Conservation (phyloP, 2,797 vertebrate genomes). For the Myotis planiceps region DNA sequence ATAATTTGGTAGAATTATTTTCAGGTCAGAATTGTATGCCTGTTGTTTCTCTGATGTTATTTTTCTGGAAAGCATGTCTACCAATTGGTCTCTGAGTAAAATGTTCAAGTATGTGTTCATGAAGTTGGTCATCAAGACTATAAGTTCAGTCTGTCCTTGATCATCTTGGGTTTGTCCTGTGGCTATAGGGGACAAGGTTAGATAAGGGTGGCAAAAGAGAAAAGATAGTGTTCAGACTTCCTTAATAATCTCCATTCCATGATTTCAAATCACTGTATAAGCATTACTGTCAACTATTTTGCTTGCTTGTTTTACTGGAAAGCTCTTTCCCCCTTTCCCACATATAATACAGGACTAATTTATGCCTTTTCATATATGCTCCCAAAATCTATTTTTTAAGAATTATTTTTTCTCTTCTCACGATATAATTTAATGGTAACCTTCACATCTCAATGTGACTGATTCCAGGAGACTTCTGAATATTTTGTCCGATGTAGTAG, state of each 20-base stretch:
- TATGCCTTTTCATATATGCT: background rate
- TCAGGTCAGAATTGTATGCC: background rate
- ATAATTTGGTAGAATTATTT: background rate
- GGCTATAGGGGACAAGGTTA: accelerated
- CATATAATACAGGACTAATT: background rate
- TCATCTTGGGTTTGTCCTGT: background rate
- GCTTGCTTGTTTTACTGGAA: background rate
- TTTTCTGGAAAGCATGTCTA: background rate
- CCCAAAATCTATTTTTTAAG: background rate
- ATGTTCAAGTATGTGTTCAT: background rate
- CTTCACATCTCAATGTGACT: background rate
- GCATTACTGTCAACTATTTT: background rate
- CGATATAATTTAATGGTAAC: background rate
- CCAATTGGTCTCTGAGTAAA: background rate
- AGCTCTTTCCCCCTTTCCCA: background rate
- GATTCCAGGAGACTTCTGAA: background rate
- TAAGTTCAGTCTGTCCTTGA: background rate
- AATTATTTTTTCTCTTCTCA: background rate
- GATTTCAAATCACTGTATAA: background rate
- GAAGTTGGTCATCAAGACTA: background rate
- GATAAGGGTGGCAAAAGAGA: background rate
- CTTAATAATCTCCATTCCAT: background rate
- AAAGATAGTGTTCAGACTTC: background rate
- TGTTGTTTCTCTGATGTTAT: background rate
- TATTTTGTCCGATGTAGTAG: background rate